Evolutionary conservation across 2,113 vertebrate genomes (phyloP), one percentile per base, ranked within the genome.

Genomic region (Brachyistius frenatus): DNA sequence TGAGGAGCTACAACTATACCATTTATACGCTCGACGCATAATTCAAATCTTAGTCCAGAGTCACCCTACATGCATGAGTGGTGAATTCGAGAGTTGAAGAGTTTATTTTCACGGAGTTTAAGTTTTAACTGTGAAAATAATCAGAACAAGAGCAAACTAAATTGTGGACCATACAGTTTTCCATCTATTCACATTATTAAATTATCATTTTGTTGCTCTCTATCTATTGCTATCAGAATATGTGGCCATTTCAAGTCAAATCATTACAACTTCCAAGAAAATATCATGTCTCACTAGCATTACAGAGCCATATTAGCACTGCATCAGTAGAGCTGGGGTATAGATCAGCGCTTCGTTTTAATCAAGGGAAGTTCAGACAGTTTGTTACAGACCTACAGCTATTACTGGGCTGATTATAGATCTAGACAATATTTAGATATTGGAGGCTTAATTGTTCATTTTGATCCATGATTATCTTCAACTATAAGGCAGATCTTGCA

Each of bases 1-100:
- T 85, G 74, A 86, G 64, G 35, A 30, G 54, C 57, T 16, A 41
- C 5, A 4, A 16, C 33, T 70, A 50, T 1, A 53, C 54, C 11
- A 5, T 64, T n/a, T 30, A 6, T 37, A 54, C 11, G 39, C 3
- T 53, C 32, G 9, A 52, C 53, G 8, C 61, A 35, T 30, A 32
- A 79, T 69, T 57, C 57, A 30, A 32, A 65, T 68, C 57, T 56
- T 3, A 49, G n/a, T 58, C n/a, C 63, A 36, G 14, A 13, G 56
- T 80, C 35, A 57, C 44, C 15, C 15, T 71, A 41, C 35, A 49
- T 57, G 47, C 60, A 56, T 30, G 9, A 39, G 3, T 16, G 3
- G 16, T 23, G 23, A 23, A 23, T 49, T 15, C 1, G 5, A 50
- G 35, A 44, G 62, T 9, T 57, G 36, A 62, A 54, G 30, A n/a